Base-by-base conservation (phyloP, 2,113 vertebrate genomes). In the Tachysurus fulvidraco region DNA sequence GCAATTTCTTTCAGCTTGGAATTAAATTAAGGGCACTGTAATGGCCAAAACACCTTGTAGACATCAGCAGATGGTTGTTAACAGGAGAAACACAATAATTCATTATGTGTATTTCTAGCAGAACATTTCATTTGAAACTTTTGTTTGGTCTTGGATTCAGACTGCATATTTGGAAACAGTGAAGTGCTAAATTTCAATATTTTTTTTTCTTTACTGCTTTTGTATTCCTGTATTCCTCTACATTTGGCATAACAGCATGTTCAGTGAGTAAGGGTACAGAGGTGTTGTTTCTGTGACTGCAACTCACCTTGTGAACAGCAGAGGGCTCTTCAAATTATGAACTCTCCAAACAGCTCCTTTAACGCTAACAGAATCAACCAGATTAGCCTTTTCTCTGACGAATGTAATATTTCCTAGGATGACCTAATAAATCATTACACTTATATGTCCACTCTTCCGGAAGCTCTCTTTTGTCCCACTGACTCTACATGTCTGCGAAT, bases 401-500 rank as follows among this genome's bases (percentile, higher is more conserved):
- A 19, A n/a, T 52, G 81, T 41, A 41, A 78, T 78, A 3, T 60
- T 30, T 55, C 30, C 69, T 50, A 9, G 5, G 17, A 36, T 23
- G 73, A 23, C 62, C 25, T 16, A 55, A 50, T 59, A 55, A 78
- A 16, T 41, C 28, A 14, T 10, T 28, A 19, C 46, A 54, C 65
- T 36, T 13, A 62, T 55, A 60, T 25, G 19, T 81, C 78, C 57
- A 60, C 55, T 81, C 19, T 57, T 60, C 44, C 67, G 41, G 41
- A 55, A 59, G 28, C 10, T 44, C 30, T 84, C 52, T 55, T 71
- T 84, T 74, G 12, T 73, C 46, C n/a, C 23, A 23, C 17, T 17
- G 83, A 71, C 25, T 71, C 83, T 50, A 54, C 19, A 41, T 69
- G 55, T 88, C 77, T 59, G 54, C 21, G 25, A 59, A 73, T 82